Percentiles rank a stretch among this genome's conserved stretches.
Conservation (phyloP, 1,140 invertebrate species). For the Pomacea maculata region DNA sequence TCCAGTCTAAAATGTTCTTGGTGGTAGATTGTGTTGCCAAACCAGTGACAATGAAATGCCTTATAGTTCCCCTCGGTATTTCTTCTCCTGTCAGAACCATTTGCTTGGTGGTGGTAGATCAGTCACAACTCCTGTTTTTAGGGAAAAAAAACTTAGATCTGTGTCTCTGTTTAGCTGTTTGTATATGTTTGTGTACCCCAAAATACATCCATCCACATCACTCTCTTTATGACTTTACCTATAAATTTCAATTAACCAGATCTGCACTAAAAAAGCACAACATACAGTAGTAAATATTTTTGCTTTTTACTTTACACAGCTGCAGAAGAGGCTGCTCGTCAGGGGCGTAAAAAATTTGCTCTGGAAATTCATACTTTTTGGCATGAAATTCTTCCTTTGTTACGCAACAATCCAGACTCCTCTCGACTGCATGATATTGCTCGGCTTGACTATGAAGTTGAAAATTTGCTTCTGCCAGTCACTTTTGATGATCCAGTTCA, state of each 20-base stretch:
- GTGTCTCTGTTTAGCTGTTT: no score
- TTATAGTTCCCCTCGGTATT: no score
- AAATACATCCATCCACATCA: background rate
- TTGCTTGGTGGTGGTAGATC: no score
- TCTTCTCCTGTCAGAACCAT: no score
- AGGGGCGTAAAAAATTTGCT: slow-evolving; percentile 34
- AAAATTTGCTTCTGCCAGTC: slow-evolving; percentile 48
- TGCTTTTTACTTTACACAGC: slow-evolving; percentile 23
- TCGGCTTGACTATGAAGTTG: slow-evolving; percentile 58
- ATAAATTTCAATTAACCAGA: background rate
- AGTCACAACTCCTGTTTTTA: no score
- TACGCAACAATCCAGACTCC: slow-evolving; percentile 50
- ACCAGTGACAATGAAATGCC: no score
- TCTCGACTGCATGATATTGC: slow-evolving; percentile 60
- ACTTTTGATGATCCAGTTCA: slow-evolving; percentile 55
- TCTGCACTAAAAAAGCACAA: background rate
- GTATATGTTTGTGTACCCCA: no score
- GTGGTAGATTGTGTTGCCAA: no score
- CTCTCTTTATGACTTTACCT: background rate
- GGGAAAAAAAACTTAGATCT: no score
- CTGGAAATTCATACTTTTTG: slow-evolving; percentile 60
- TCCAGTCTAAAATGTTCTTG: no score
- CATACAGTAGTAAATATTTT: background rate
- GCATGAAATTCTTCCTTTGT: slow-evolving; percentile 54
- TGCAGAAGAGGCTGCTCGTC: slow-evolving; percentile 42